Base-by-base conservation (phyloP, 2,797 vertebrate genomes). In the Oryzias dopingdopingensis region DNA sequence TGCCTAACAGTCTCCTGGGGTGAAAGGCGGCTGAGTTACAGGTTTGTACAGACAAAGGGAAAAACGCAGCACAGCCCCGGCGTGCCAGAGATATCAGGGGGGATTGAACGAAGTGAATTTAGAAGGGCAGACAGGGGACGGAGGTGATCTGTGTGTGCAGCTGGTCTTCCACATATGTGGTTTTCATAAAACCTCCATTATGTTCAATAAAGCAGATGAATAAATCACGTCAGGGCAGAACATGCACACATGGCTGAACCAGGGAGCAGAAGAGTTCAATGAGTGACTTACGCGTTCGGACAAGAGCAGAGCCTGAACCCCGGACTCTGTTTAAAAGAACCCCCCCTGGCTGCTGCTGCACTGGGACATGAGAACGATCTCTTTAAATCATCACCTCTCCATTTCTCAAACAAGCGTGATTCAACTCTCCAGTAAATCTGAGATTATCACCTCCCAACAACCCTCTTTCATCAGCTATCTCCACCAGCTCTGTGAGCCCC, bases 21-120 rank as follows among this genome's bases (percentile, higher is more conserved):
- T 56, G 74, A 55, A 64, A 53, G 59, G 61, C 56, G 58, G 24
- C 48, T 86, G 86, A 89, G 75, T 87, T 86, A 87, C 78, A 62
- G 66, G 62, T 70, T 86, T 87, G 78, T 73, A 81, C 67, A 61
- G 70, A 72, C 72, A 62, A 87, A 79, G 77, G 84, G 77, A 80
- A 84, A 90, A 89, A 80, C 80, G 72, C 60, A 58, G 76, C 81
- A 82, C 53, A 29, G 70, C 76, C 50, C 4, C 50, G 26, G 43
- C 70, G 60, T 70, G 77, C 74, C 68, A 53, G 55, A 55, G 40
- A 79, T 70, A 67, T 77, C 59, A 51, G 50, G 57, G 70, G 49
- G 70, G 63, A 77, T 42, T 65, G 74, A 73, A 74, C 79, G 62
- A 53, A 46, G 49, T 46, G 74, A 73, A 78, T 77, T 75, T 75